These are phyloP conservation scores for Acleris cristana DNA, from an alignment of 2,888 invertebrate species.

Conservation along the genomic window DNA sequence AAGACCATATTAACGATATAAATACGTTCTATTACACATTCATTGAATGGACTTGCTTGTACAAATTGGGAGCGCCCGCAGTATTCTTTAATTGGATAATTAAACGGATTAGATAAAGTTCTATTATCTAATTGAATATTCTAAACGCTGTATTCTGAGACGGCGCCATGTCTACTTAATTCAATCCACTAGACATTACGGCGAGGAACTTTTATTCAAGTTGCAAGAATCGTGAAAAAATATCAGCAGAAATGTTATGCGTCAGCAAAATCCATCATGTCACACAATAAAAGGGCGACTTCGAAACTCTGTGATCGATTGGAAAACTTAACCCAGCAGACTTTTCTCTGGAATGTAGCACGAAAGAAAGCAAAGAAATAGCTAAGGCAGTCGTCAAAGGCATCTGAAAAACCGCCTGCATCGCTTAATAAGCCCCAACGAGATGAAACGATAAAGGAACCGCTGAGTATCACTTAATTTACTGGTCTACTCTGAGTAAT, in stretches of 20 bases:
- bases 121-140: constrained; percentile 36
- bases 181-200: constrained; percentile 12
- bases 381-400: background rate
- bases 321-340: constrained; percentile 3
- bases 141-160: constrained; percentile 25
- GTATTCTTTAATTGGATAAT: constrained; percentile 30
- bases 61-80: constrained; percentile 33
- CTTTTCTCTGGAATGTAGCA: background rate
- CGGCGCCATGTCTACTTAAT: constrained; percentile 29
- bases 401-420: background rate
- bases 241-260: background rate
- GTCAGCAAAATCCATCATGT: constrained; percentile 11
- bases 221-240: constrained; percentile 3
- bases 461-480: constrained; percentile 32
- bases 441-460: constrained; percentile 26
- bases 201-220: constrained; percentile 15
- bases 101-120: constrained; percentile 29
- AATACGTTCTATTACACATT: constrained; percentile 6
- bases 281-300: constrained; percentile 12
- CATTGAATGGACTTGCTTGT: constrained; percentile 2
- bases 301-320: constrained; percentile 25
- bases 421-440: constrained; percentile 14
- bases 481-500: constrained; percentile 44
- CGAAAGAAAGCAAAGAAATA: no score
- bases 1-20: constrained; percentile 8